Percentiles rank a stretch among this genome's conserved stretches.
phyloP scores from a whole-genome alignment of 2,888 invertebrate species.

The Chloroclysta siterata region DNA sequence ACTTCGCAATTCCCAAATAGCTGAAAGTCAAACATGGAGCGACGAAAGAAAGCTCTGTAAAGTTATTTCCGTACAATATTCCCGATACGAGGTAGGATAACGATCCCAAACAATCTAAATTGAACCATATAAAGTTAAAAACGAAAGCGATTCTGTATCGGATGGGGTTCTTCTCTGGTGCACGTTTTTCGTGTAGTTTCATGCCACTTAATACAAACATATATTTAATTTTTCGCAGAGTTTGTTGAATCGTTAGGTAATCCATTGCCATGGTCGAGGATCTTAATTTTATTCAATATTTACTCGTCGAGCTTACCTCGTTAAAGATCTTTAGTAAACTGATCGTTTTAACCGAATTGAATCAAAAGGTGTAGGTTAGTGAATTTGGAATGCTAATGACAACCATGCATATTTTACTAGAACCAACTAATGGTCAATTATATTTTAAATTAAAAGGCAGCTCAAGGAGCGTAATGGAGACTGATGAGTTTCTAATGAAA shows the following conservation, averaged over 20 bases:
- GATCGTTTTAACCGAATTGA: background rate
- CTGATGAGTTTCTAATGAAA: constrained; percentile 13
- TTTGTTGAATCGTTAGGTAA: constrained; percentile 15
- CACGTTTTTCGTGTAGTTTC: constrained; percentile 20
- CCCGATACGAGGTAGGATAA: constrained; percentile 12
- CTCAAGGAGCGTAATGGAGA: background rate
- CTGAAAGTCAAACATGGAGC: constrained; percentile 30
- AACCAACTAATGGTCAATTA: constrained; percentile 1
- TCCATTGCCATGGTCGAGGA: background rate
- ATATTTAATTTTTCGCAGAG: constrained; percentile 18
- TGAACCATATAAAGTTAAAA: constrained; percentile 30
- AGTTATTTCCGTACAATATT: constrained; percentile 27
- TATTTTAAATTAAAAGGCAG: constrained; percentile 4
- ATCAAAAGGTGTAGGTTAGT: background rate
- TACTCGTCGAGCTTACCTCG: background rate
- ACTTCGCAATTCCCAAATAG: constrained; percentile 11
- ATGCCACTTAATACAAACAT: constrained; percentile 26
- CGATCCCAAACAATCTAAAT: constrained; percentile 21
- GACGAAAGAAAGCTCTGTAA: constrained; percentile 35
- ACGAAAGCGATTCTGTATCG: constrained; percentile 11
- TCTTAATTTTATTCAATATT: background rate
- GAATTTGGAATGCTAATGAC: constrained; percentile 10
- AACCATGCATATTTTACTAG: constrained; percentile 12
- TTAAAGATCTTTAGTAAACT: constrained; percentile 5
- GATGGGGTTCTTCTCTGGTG: constrained; percentile 2